Conservation (phyloP, 2,113 vertebrate species). For the Naja naja region DNA sequence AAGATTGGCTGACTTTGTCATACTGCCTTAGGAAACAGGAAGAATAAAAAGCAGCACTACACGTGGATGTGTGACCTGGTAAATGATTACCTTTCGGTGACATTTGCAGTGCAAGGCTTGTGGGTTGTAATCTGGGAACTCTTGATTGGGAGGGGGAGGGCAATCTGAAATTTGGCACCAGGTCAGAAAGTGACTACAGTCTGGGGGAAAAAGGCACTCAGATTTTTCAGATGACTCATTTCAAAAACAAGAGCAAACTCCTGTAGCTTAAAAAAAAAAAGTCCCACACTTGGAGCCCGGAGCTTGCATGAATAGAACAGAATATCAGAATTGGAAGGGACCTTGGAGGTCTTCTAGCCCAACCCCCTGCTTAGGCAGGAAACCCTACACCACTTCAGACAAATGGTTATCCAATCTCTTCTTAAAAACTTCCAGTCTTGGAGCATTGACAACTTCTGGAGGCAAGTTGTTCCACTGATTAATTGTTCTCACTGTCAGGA, state of each 20-base stretch:
- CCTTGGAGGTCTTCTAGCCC: too few relatives aligned
- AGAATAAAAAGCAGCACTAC: neutral
- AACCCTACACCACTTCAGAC: too few relatives aligned
- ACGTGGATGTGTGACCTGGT: neutral
- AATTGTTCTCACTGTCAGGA: too few relatives aligned
- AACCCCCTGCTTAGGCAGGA: too few relatives aligned
- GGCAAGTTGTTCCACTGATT: too few relatives aligned
- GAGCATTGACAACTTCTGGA: too few relatives aligned
- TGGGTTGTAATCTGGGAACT: neutral
- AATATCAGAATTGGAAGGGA: too few relatives aligned
- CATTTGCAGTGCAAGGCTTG: too few relatives aligned
- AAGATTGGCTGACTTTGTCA: neutral
- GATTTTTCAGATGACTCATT: neutral
- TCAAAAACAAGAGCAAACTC: neutral
- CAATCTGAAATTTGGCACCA: neutral
- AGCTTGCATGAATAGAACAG: neutral
- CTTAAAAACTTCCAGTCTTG: too few relatives aligned
- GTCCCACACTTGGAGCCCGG: neutral
- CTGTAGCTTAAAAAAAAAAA: neutral
- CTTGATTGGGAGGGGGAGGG: neutral
- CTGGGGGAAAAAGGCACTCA: neutral
- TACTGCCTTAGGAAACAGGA: neutral
- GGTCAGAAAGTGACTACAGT: neutral
- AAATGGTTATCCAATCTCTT: too few relatives aligned
- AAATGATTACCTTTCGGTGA: neutral